A percentile compares a stretch with the other conserved stretches of the same genome.
Conservation (phyloP, 2,113 vertebrate genomes). For the Hipposideros armiger region DNA sequence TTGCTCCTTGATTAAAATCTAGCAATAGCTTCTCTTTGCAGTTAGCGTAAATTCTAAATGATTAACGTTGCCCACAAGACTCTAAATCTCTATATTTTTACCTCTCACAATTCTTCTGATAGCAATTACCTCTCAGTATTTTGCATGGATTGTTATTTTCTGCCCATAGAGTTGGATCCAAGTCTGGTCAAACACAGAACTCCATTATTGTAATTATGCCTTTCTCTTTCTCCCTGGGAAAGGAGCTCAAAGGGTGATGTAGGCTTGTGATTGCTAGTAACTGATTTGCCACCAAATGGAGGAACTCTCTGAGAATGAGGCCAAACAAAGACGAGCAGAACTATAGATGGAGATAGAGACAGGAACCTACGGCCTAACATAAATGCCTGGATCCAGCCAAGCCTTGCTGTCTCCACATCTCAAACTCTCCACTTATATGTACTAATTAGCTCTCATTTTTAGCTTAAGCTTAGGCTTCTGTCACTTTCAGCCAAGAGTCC, state of each 20-base stretch:
- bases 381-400: neutral
- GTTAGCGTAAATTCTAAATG: neutral
- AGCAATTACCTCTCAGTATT: neutral
- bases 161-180: neutral
- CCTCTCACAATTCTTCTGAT: neutral
- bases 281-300: neutral
- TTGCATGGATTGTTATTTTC: neutral
- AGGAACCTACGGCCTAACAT: neutral
- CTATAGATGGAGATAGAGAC: neutral
- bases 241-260: neutral
- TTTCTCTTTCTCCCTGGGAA: neutral
- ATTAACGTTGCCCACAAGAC: neutral
- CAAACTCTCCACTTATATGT: neutral
- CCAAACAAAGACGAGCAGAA: neutral
- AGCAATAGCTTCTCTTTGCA: neutral
- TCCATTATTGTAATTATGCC: neutral
- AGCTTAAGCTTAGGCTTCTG: neutral
- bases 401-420: neutral
- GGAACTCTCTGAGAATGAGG: neutral
- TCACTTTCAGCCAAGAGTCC: neutral
- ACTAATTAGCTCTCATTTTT: neutral
- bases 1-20: slow-evolving; percentile 18
- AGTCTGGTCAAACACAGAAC: neutral
- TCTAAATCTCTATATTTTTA: slow-evolving; percentile 36
- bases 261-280: neutral